Percentiles rank a stretch among this genome's conserved stretches.
These are phyloP conservation scores for Idaea aversata DNA, from an alignment of 2,888 invertebrate genomes.

Conservation along the genomic window DNA sequence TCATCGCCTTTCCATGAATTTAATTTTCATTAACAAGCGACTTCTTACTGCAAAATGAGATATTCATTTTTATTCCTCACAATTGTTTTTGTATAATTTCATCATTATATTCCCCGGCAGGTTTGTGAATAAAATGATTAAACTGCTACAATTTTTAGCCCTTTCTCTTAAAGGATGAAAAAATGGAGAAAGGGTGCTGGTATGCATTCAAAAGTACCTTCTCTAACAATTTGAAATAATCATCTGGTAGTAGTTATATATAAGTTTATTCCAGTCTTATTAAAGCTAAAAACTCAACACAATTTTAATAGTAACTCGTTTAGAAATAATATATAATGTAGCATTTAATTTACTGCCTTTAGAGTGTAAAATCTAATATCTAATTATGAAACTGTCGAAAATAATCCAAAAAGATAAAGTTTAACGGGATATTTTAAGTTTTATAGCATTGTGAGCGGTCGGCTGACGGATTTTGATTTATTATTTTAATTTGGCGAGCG, in stretches of 20 bases:
- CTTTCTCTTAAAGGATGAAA: conserved; percentile 30
- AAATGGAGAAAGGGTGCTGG: conserved; percentile 32
- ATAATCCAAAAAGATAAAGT: conserved; percentile 14
- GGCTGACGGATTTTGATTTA: conserved; percentile 74
- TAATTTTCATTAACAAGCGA: conserved; percentile 53
- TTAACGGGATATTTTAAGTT: conserved; percentile 24
- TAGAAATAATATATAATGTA: background rate
- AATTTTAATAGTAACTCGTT: background rate
- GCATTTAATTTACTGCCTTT: background rate
- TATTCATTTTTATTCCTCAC: conserved; percentile 67
- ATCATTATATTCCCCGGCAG: conserved; percentile 61
- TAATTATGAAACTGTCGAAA: conserved; percentile 3
- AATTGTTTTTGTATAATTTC: conserved; percentile 68
- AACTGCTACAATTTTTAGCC: conserved; percentile 61
- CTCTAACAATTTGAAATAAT: conserved; percentile 16
- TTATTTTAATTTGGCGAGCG: conserved; percentile 74
- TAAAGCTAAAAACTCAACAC: background rate
- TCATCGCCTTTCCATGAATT: conserved; percentile 28
- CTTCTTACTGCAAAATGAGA: conserved; percentile 54
- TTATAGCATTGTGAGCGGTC: conserved; percentile 35
- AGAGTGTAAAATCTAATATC: background rate
- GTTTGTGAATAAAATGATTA: conserved; percentile 67
- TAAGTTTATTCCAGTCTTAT: background rate
- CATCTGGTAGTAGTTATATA: background rate
- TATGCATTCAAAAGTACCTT: conserved; percentile 37